Evolutionary conservation across 1,140 invertebrate species (phyloP), one percentile per base, ranked within the genome.

Genomic region (Grapholita molesta): DNA sequence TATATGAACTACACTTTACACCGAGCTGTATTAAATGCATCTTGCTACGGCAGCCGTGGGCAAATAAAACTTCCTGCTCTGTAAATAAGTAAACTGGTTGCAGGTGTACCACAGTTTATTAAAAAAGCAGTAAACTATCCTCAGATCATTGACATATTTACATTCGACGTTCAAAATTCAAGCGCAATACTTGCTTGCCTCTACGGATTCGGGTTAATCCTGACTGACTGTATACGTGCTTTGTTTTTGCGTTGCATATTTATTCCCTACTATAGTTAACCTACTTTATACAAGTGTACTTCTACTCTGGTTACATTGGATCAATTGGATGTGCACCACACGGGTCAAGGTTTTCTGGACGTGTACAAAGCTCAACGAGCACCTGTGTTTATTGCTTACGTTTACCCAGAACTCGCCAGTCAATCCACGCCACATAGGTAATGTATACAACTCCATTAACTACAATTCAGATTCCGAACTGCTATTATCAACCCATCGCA

Each of bases 11-110:
- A n/a, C 52, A 24, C 21, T 53, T 53, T 53, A 30, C 55, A 61
- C 55, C 24, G 24, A 30, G n/a, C 25, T 28, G 23, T 61, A 12
- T 61, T 61, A 15, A 28, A 61, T 61, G 24, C 24, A 32, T 28
- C 55, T 25, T 61, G 55, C 6, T 61, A 61, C 55, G 25, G 55
- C 55, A 28, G 25, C 25, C 5, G 55, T 18, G 42, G 25, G 55
- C 24, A 61, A 61, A 61, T 61, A 61, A 61, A 61, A 61, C 55
- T 30, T 61, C 55, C 55, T 25, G 25, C 25, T 61, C 12, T 15
- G 25, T 61, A 61, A 61, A 61, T 61, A 61, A 30, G 25, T 28
- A 61, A 61, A 30, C 24, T 25, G 15, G 55, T 28, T 28, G 55
- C 55, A 61, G 25, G n/a, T 30, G 25, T 28, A 15, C 25, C 15